phyloP scores from a whole-genome alignment of 2,797 vertebrate genomes.

The Enoplosus armatus region DNA sequence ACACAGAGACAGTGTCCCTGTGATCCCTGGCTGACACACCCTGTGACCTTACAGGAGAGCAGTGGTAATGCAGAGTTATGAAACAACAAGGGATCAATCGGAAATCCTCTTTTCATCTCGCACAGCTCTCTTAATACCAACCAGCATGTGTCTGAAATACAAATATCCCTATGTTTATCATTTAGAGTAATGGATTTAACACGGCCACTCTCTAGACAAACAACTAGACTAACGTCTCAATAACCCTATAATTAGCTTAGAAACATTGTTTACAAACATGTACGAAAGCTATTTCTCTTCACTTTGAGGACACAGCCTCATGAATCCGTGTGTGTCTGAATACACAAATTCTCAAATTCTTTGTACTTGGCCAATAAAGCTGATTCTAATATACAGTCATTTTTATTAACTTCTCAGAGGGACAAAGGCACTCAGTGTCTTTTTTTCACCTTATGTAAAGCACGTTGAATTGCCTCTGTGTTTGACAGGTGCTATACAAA shows the following conservation, averaged over 20 bases:
- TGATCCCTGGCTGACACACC: slow-evolving; percentile 64
- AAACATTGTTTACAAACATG: slow-evolving; percentile 1
- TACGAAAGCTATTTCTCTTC: neutral
- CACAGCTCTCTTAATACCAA: slow-evolving; percentile 24
- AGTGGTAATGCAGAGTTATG: slow-evolving; percentile 48
- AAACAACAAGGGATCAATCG: slow-evolving; percentile 61
- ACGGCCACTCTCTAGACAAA: neutral
- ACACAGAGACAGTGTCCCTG: slow-evolving; percentile 29
- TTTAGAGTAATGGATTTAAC: slow-evolving; percentile 39
- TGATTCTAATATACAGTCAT: no score
- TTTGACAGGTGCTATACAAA: neutral
- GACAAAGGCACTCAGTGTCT: neutral
- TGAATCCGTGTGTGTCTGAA: neutral
- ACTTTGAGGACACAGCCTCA: neutral
- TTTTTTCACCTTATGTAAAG: neutral
- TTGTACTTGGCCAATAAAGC: no score
- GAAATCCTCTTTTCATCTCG: slow-evolving; percentile 60
- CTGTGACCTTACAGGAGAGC: slow-evolving; percentile 54
- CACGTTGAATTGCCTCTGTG: neutral
- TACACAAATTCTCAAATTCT: no score
- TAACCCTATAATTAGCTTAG: slow-evolving; percentile 35
- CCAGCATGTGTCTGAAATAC: slow-evolving; percentile 20
- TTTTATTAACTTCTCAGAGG: neutral
- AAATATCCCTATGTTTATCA: slow-evolving; percentile 35
- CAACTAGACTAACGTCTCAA: neutral